Base-by-base conservation (phyloP, 37 sponge, comb jelly and placozoan genomes). In the Hexactinellida sp. region DNA sequence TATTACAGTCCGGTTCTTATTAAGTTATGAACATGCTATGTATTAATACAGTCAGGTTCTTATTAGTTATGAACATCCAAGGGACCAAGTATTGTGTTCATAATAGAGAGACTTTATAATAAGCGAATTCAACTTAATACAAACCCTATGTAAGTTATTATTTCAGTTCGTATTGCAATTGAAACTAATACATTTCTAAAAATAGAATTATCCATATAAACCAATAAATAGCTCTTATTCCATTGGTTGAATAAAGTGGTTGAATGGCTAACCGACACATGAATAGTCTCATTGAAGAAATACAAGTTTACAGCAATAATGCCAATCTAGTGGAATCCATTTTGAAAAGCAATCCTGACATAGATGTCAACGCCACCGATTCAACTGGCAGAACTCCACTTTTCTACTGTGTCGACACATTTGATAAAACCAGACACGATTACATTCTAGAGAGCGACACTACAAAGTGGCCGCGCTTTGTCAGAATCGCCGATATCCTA, bases 371-470 rank as follows among this genome's bases (percentile, higher is more conserved):
- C 34, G 30, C 3, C 32, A 63, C 13, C 25, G 76, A 63, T n/a
- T 32, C 76, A 63, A 63, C 76, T 25, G 21, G 30, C 13, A 63
- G 76, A n/a, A 63, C 21, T 21, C 76, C 76, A 10, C 21, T 63
- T 7, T 63, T 63, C 76, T 63, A 63, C 34, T 63, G 76, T 63
- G 76, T 63, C 25, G 76, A 63, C 76, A 63, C 76, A 25, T 63
- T 63, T 63, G 76, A 63, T 10, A 63, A 63, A 28, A 63, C 3
- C 1, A 10, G 30, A 10, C 21, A 63, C 19, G 76, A 63, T 63
- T 63, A 63, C 34, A 63, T 63, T 28, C 76, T 63, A 23, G 76
- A 63, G 30, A n/a, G 30, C 3, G 30, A 63, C 30, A 7, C 30
- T 21, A 32, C 21, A 7, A 63, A 63, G 13, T 63, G 76, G 76